Evolutionary conservation across 2,888 invertebrate genomes (phyloP).

Genomic region (Standfussiana lucernea): DNA sequence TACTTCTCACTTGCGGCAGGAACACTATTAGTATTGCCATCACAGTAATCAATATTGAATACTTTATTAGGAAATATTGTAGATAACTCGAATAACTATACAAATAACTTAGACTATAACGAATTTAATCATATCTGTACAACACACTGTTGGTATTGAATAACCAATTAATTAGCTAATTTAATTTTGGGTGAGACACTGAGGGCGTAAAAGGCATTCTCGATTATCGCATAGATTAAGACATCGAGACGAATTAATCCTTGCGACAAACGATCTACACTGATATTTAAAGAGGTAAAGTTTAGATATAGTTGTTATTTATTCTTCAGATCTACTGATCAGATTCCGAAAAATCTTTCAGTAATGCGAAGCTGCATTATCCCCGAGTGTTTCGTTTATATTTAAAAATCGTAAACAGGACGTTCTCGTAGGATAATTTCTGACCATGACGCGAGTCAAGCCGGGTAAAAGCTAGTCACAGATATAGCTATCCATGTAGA

Average conservation of each 20-base stretch:
- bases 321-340: neutral
- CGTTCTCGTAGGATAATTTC: no score
- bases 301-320: neutral
- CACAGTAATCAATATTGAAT: neutral
- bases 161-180: neutral
- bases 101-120: neutral
- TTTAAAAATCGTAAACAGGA: no score
- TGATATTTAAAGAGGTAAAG: neutral
- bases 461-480: neutral
- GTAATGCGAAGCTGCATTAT: neutral
- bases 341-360: neutral
- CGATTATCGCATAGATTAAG: neutral
- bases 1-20: neutral
- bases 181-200: neutral
- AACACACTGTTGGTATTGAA: neutral
- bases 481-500: neutral
- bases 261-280: neutral
- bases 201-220: neutral
- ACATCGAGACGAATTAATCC: neutral
- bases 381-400: neutral
- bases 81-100: neutral
- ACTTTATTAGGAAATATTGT: neutral
- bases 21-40: slow-evolving; percentile 13
- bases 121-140: neutral
- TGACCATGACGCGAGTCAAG: neutral